Evolutionary conservation across 1,140 invertebrate genomes (phyloP), one percentile per base, ranked within the genome.

Genomic region (Drosophila parabipectinata): DNA sequence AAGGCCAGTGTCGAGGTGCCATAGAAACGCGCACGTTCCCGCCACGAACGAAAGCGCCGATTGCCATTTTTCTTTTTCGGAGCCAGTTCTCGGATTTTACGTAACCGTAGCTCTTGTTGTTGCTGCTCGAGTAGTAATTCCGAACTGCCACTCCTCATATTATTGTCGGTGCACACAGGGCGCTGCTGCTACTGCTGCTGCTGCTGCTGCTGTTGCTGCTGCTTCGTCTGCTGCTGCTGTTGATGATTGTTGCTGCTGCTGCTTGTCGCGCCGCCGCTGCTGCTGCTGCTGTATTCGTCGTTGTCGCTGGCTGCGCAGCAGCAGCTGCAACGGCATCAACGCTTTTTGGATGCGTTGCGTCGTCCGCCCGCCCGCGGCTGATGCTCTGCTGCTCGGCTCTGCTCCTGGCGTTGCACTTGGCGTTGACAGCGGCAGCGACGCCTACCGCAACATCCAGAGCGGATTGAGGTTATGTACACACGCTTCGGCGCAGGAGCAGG

Each of bases 111-210:
- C 92, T 95, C 95, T 92, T 94, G 93, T 93, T 95, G 94, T 90
- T 94, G 94, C 87, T 94, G 92, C 92, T 95, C 95, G 92, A 97
- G 95, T 93, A 97, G 94, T 92, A 96, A 94, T 93, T 97, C 96
- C 82, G 95, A 96, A 93, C 96, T 97, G 93, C 95, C 95, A 93
- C 96, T 95, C 92, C 95, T 94, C 96, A 97, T 96, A 96, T 96
- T 92, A 91, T 92, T 91, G 90, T 91, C 85, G 77, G 75, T 91
- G 90, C 90, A 91, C 90, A 90, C 90, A 90, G 90, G 90, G 82
- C 90, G 84, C 76, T 88, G 84, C 77, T 88, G 83, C 83, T 88
- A 72, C 79, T 88, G 73, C 69, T 83, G 68, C 72, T 83, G 77
- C 59, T 83, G 50, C 67, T 66, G 68, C 76, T 62, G 67, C 63